phyloP scores from a whole-genome alignment of 2,888 invertebrate species.

The Myopa testacea region DNA sequence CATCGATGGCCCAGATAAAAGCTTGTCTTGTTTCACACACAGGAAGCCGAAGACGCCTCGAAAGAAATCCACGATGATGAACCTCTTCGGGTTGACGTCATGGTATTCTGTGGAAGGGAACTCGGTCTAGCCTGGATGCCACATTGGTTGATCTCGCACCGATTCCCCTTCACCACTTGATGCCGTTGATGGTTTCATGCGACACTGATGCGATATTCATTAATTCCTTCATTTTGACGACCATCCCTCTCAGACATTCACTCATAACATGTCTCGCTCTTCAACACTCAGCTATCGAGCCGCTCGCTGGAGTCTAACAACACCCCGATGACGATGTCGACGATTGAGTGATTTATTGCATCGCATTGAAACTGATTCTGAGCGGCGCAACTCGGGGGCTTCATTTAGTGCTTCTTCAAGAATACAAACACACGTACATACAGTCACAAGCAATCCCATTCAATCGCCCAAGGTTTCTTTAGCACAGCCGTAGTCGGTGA shows the following conservation, averaged over 20 bases:
- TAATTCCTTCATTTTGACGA: slow-evolving; percentile 36
- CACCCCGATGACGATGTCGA: slow-evolving; percentile 41
- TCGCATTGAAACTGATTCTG: slow-evolving; percentile 61
- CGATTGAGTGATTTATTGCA: slow-evolving; percentile 65
- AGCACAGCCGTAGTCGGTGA: slow-evolving; percentile 44
- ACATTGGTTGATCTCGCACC: slow-evolving; percentile 42
- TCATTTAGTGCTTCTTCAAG: slow-evolving; percentile 3
- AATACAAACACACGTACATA: background rate
- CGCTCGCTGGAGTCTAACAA: slow-evolving; percentile 34
- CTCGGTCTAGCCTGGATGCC: slow-evolving; percentile 32
- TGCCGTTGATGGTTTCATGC: slow-evolving; percentile 7
- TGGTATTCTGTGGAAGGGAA: slow-evolving; percentile 34
- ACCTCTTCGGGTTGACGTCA: slow-evolving; percentile 44
- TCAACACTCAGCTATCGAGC: background rate
- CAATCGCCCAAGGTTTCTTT: slow-evolving; percentile 40
- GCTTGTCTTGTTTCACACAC: slow-evolving; percentile 55
- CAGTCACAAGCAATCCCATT: too few relatives aligned
- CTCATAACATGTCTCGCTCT: background rate
- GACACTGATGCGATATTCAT: slow-evolving; percentile 18
- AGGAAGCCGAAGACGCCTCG: slow-evolving; percentile 24
- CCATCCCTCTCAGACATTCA: slow-evolving; percentile 26
- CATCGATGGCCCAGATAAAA: slow-evolving; percentile 64
- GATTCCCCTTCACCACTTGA: background rate
- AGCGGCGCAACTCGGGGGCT: slow-evolving; percentile 44
- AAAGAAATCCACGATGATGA: slow-evolving; percentile 42